Base-by-base conservation (phyloP, 2,888 invertebrate genomes). In the Taphrorychus bicolor region DNA sequence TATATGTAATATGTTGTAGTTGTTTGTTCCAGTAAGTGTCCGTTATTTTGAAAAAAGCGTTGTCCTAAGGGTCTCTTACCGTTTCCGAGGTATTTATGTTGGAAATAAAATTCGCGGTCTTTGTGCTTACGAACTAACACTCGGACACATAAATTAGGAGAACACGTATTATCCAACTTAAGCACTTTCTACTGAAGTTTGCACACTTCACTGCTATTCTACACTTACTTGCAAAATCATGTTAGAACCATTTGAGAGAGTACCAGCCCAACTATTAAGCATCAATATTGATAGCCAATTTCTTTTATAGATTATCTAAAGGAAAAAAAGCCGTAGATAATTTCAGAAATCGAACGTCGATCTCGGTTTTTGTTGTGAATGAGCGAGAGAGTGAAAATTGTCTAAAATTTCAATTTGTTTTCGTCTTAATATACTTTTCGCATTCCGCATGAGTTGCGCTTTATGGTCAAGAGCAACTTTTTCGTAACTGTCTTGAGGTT, bases 291-390 rank as follows among this genome's bases (percentile, higher is more conserved):
- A 52, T 56, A 51, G 19, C 23, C 56, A 49, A 57, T 65, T 69
- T 69, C 64, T 69, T 69, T 69, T 69, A 69, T 69, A 69, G 49
- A 57, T 22, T 59, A 23, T 22, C n/a, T 18, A 60, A 32, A 57
- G 21, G 16, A 52, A 65, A 65, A 60, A 45, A 60, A 57, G 16
- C 52, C 53, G 57, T 60, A 17, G n/a, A 66, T 66, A 66, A 66
- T 56, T 16, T 49, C 48, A n/a, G 49, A 17, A 49, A 40, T 32
- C 40, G 49, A 66, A 66, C 58, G 24, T 52, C 41, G 22, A 66
- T 61, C 52, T 16, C 41, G 23, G 14, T 57, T 58, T 68, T 68
- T 68, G 68, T 21, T 63, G 68, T 63, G 54, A n/a, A 22, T 7
- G 21, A 40, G 68, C 59, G 68, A n/a, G 41, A 18, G 21, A 40